Evolutionary conservation across 2,888 invertebrate genomes (phyloP).

Genomic region (Agapetus fuscipes): DNA sequence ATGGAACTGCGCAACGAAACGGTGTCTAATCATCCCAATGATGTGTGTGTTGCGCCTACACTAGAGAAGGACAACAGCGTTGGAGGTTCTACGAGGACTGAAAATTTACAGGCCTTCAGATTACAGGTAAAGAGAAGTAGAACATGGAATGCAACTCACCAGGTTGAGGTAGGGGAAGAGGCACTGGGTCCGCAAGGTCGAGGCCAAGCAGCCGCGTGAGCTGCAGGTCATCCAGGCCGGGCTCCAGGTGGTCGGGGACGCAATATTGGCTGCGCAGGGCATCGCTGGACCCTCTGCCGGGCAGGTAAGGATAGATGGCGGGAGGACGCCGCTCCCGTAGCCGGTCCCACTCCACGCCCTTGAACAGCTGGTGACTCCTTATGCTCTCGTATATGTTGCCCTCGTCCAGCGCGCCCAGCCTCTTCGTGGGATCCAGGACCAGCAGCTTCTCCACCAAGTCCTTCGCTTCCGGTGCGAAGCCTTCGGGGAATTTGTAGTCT

Average conservation of each 20-base stretch:
- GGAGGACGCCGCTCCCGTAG: constrained; percentile 73
- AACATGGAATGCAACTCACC: no score
- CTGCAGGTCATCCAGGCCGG: constrained; percentile 78
- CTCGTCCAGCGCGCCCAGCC: constrained; percentile 73
- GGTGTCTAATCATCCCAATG: no score
- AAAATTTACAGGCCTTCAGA: no score
- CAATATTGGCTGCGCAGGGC: constrained; percentile 56
- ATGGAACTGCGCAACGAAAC: no score
- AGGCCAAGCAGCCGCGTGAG: constrained; percentile 66
- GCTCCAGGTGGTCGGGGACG: constrained; percentile 71
- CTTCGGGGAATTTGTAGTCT: constrained; percentile 87
- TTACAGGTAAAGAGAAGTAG: no score
- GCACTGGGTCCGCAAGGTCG: constrained; percentile 43
- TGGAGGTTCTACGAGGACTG: no score
- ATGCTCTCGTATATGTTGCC: constrained; percentile 68
- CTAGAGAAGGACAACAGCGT: no score
- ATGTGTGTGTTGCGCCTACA: no score
- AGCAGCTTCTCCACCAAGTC: constrained; percentile 81
- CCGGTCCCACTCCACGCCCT: constrained; percentile 71
- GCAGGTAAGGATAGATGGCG: constrained; percentile 69
- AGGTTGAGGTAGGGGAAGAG: constrained; percentile 2
- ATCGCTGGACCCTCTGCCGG: constrained; percentile 59
- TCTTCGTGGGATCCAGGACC: constrained; percentile 66
- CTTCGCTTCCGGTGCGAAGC: constrained; percentile 77
- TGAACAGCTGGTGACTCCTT: constrained; percentile 79